Base-by-base conservation (phyloP, 2,797 vertebrate species). In the Tokudaia tokunoshimensis region DNA sequence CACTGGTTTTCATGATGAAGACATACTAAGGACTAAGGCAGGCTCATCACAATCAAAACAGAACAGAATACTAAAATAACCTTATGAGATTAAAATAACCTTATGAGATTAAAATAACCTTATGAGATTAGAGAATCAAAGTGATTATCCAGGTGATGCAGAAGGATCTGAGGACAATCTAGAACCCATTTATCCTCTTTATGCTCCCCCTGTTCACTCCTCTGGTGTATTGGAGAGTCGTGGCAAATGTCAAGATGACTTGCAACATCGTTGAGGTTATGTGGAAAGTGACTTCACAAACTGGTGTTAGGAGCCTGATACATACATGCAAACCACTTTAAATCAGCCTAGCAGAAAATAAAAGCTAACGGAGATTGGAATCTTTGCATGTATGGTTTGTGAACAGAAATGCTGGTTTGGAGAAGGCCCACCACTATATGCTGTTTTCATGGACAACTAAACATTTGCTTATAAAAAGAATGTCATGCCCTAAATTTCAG, bases 401-500 rank as follows among this genome's bases (percentile, higher is more conserved):
- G 91, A 92, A 74, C 1, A 0, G 22, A n/a, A 3, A 24, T 91
- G 31, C 65, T n/a, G 6, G 20, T 34, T 80, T 37, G 11, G 20
- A 11, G 6, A 44, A 29, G 2, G 31, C 2, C 0, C 50, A 2
- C 9, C 8, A 52, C 0, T 15, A 8, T 20, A 24, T 29, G 19
- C 79, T n/a, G 13, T 78, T 72, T 80, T 70, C 52, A 19, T 41
- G 8, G 37, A 12, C 44, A 63, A 72, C 65, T 59, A 44, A 59
- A 75, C 59, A 88, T 52, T 91, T 13, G 47, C 4, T 80, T 90
- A 83, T 8, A 17, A 67, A 94, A 93, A 59, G 50, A 93, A 20
- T 4, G 11, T 6, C 22, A 41, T 41, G 29, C 26, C 15, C 34
- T 92, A 41, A 65, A 52, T 41, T 89, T 50, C 63, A 84, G 4